phyloP scores from a whole-genome alignment of 35 echinoderm and acorn worm genomes.

The Apostichopus californicus region DNA sequence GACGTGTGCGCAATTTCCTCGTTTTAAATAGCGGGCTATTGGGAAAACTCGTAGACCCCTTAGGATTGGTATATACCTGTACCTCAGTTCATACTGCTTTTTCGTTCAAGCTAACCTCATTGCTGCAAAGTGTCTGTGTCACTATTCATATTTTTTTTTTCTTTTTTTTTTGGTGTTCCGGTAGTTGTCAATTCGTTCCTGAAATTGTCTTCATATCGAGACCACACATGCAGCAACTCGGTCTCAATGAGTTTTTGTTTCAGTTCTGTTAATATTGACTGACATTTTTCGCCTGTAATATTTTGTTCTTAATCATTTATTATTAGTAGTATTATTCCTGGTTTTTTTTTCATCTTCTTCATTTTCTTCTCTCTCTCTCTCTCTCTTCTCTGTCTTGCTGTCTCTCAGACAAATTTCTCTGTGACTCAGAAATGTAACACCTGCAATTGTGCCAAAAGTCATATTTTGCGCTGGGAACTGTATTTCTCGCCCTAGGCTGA shows the following conservation, averaged over 20 bases:
- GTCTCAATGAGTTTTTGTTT: constrained; percentile 50
- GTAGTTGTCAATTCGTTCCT: constrained; percentile 22
- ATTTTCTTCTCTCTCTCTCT: constrained; percentile 7
- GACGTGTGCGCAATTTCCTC: constrained; percentile 6
- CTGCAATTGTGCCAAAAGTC: constrained; percentile 13
- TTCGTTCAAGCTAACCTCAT: neutral
- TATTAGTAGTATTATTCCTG: neutral
- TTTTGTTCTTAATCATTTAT: neutral
- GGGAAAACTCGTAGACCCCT: constrained; percentile 30
- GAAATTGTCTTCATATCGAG: constrained; percentile 12
- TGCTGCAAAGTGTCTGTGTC: neutral
- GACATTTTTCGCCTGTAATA: constrained; percentile 21
- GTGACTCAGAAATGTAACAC: constrained; percentile 49
- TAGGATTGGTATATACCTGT: neutral
- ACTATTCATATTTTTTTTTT: constrained; percentile 5
- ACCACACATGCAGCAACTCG: constrained; percentile 35
- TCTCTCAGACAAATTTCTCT: constrained; percentile 19
- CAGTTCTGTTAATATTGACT: constrained; percentile 36
- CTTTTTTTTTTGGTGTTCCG: neutral
- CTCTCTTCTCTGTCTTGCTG: no score
- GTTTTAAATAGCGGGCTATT: constrained; percentile 18
- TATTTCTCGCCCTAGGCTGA: neutral
- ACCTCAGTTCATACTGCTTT: neutral
- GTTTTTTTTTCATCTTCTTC: neutral
- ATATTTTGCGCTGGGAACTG: neutral